Base-by-base conservation (phyloP, 2,888 invertebrate genomes). In the Germaria angustata region DNA sequence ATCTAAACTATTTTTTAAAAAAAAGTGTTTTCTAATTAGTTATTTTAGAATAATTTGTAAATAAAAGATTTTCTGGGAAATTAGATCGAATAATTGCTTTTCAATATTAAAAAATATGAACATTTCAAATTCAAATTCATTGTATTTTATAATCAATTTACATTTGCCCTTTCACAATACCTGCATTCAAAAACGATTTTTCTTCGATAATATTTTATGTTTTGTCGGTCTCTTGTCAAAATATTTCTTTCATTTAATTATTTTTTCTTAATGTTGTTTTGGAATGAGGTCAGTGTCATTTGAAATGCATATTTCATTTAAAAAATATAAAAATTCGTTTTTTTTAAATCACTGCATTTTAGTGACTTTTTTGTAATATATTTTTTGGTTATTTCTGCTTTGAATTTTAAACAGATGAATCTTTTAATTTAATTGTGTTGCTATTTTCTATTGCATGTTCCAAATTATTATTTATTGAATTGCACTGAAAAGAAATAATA, bases 221-320 rank as follows among this genome's bases (percentile, higher is more conserved):
- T n/a, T n/a, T n/a, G n/a, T n/a, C n/a, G n/a, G n/a, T n/a, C n/a
- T n/a, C n/a, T n/a, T n/a, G n/a, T n/a, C n/a, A n/a, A n/a, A n/a
- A n/a, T n/a, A n/a, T 57, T n/a, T 22, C 8, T 41, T 36, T 24
- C n/a, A 68, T 22, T 34, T 32, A 44, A 34, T 41, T 24, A 5
- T 59, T 36, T 51, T 69, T 15, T 46, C 15, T 61, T 53, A 3
- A 13, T 63, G n/a, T 55, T 57, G 6, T 24, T 41, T 69, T 49
- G 49, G 84, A 85, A 85, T 28, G 85, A 81, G 85, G 85, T 85
- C 84, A 85, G 84, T 84, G 85, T 84, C 81, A 84, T 65, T 76
- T 69, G 69, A 80, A 80, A 79, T 63, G 49, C 63, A 41, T 36
- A 61, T 76, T 61, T 61, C 55, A 69, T 72, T 66, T 71, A 53